Evolutionary conservation across 1,140 invertebrate species (phyloP), one percentile per base, ranked within the genome.

Genomic region (Druon quercuslanigerum): DNA sequence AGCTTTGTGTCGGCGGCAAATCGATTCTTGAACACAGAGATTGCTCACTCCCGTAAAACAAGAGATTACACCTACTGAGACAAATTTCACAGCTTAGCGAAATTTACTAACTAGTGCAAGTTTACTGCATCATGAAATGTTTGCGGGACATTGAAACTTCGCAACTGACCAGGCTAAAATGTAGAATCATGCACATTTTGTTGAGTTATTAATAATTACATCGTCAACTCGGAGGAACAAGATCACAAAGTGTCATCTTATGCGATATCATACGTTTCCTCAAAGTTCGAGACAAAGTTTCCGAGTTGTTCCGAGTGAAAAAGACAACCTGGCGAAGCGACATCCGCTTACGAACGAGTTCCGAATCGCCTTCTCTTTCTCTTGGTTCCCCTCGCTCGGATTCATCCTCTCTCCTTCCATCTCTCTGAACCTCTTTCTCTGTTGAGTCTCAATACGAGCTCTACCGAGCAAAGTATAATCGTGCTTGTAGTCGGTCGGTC

Each of bases 401-500:
- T 46, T 17, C n/a, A 71, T 51, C 51, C 40, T 19, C 33, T 20
- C 33, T 51, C 19, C 17, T 16, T 16, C 60, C 40, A 14, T 46
- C 60, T 51, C n/a, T 51, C 20, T 70, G 56, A 66, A 50, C 40
- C 40, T 72, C 71, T 70, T 78, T 78, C 72, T 78, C 73, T 66
- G 60, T 70, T 56, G 51, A 70, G 76, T 74, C 60, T 71, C 73
- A 51, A 73, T 60, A 73, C 57, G 50, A 52, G 50, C 57, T 74
- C 72, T 74, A 60, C 75, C 52, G 52, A 71, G 46, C 75, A 73
- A 51, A 60, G 71, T 71, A 72, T 50, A 73, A 77, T 70, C 72
- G 71, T 73, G 60, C 52, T 46, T 54, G 75, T 82, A 74, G 75
- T 82, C 78, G 78, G 74, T 81, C 74, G 75, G 80, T 79, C 78